Evolutionary conservation across 2,888 invertebrate genomes (phyloP).

Genomic region (Caenorhabditis panamensis): DNA sequence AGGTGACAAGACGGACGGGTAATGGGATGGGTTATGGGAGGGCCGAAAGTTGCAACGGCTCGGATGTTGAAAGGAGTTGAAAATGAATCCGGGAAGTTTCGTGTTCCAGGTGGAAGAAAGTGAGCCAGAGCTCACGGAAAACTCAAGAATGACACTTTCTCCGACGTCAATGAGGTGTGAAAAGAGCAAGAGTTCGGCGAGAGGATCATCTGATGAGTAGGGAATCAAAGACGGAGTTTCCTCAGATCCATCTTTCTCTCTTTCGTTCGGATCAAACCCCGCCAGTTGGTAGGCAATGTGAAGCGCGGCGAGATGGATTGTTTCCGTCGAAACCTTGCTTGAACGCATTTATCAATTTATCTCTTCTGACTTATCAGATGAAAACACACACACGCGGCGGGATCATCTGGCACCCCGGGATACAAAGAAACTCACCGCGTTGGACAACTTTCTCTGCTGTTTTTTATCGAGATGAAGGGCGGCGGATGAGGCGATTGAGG

Average conservation of each 20-base stretch:
- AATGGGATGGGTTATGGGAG: constrained; percentile 12
- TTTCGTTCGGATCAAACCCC: constrained; percentile 37
- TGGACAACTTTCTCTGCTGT: constrained; percentile 37
- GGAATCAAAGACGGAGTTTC: constrained; percentile 47
- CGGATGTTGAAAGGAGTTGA: neutral
- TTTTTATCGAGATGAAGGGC: constrained; percentile 31
- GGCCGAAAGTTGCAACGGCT: constrained; percentile 28
- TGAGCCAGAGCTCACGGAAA: constrained; percentile 5
- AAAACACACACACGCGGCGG: constrained; percentile 11
- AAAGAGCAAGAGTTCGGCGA: constrained; percentile 18
- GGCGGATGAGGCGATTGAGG: constrained; percentile 22
- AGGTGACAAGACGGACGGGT: constrained; percentile 16
- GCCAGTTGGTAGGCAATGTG: constrained; percentile 40
- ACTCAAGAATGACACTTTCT: neutral
- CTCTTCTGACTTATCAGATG: constrained; percentile 10
- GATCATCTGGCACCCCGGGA: constrained; percentile 27
- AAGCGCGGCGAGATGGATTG: constrained; percentile 28
- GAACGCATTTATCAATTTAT: constrained; percentile 55
- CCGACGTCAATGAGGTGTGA: constrained; percentile 30
- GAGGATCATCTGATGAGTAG: constrained; percentile 40
- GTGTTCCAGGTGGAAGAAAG: constrained; percentile 10
- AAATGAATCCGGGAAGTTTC: constrained; percentile 5
- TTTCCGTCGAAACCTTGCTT: constrained; percentile 33
- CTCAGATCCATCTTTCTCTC: constrained; percentile 4
- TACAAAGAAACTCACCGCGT: constrained; percentile 16